phyloP scores from a whole-genome alignment of 2,888 invertebrate species.

The Acanthosepion lycidas region DNA sequence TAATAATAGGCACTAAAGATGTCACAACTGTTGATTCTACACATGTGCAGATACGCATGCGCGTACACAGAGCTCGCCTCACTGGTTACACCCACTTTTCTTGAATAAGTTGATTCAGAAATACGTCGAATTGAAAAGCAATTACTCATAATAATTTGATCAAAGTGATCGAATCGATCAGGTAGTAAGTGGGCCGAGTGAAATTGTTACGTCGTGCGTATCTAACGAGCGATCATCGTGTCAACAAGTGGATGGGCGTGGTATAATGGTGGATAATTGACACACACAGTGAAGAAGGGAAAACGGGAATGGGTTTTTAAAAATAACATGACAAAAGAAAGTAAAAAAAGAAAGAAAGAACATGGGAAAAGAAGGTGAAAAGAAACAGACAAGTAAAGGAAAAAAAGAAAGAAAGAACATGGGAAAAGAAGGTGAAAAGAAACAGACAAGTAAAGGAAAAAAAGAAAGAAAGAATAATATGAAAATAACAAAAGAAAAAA shows the following conservation, averaged over 20 bases:
- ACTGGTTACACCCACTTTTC: neutral
- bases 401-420: neutral
- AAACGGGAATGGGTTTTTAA: neutral
- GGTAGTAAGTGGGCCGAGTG: too few species aligned
- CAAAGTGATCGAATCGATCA: neutral
- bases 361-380: neutral
- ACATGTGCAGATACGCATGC: neutral
- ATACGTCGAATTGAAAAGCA: neutral
- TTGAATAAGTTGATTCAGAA: neutral
- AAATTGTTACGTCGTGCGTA: neutral
- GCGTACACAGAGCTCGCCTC: neutral
- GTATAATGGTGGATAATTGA: neutral
- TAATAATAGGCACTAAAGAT: too few species aligned
- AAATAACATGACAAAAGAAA: neutral
- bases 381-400: neutral
- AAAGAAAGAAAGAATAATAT: neutral
- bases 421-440: neutral
- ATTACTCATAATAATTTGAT: neutral
- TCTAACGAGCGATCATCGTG: neutral
- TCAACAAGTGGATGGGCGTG: slow-evolving; percentile 16
- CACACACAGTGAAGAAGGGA: neutral
- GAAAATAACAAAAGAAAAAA: neutral
- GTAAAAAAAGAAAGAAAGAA: neutral
- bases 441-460: neutral
- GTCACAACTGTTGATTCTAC: neutral